These are phyloP conservation scores for Larimichthys crocea DNA, from an alignment of 2,113 vertebrate species.

Conservation along the genomic window DNA sequence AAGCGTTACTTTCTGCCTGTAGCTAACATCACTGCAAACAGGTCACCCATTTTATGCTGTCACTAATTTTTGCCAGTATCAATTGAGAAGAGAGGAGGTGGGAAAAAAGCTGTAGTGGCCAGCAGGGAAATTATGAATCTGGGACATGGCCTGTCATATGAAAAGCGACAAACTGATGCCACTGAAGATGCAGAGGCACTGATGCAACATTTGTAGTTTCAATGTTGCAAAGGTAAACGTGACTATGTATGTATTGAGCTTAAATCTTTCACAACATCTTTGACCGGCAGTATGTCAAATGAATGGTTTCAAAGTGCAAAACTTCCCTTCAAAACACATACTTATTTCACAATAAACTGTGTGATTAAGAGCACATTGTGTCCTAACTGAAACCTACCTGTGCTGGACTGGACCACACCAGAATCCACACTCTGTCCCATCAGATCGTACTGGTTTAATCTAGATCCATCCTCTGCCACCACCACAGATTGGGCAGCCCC, in stretches of 20 bases:
- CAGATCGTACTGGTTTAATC: slow-evolving; percentile 97
- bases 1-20: slow-evolving; percentile 22
- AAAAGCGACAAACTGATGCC: slow-evolving; percentile 34
- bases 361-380: background rate
- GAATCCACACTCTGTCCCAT: slow-evolving; percentile 97
- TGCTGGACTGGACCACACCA: slow-evolving; percentile 97
- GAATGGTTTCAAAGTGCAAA: background rate
- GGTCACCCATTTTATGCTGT: slow-evolving; percentile 67
- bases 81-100: slow-evolving; percentile 48
- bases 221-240: background rate
- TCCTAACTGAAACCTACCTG: slow-evolving; percentile 84
- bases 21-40: slow-evolving; percentile 50
- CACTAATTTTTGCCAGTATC: slow-evolving; percentile 65
- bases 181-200: slow-evolving; percentile 29
- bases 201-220: slow-evolving; percentile 20
- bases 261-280: background rate
- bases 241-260: background rate
- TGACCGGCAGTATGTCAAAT: background rate
- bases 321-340: background rate
- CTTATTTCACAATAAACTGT: background rate
- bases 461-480: slow-evolving; percentile 96
- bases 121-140: slow-evolving; percentile 69
- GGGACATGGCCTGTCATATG: slow-evolving; percentile 59
- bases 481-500: slow-evolving; percentile 95
- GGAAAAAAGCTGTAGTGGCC: slow-evolving; percentile 32